Base-by-base conservation (phyloP, 2,797 vertebrate genomes). In the Leptatherina wallacei region DNA sequence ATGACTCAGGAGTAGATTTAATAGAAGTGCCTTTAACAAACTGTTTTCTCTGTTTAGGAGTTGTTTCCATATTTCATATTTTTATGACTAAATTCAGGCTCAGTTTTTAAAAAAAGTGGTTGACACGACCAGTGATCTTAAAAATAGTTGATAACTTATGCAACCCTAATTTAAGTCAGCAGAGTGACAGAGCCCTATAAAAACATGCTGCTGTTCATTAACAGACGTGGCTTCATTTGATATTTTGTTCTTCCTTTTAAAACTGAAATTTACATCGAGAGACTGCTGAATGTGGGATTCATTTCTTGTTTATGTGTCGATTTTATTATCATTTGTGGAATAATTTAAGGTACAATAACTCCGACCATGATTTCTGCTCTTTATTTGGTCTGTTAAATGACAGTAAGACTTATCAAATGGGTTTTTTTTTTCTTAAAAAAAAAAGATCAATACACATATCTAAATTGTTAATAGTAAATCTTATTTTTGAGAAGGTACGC, bases 141-240 rank as follows among this genome's bases (percentile, higher is more conserved):
- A 35, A 16, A 27, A 20, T n/a, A 56, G 10, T 27, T 65, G 54
- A 51, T 75, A 61, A 60, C 42, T 57, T 71, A 55, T 75, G 58
- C 69, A 74, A 75, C 42, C 54, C 9, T 14, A 42, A 54, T 56
- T 61, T 56, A 40, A 49, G 56, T 71, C 65, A 60, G 33, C 38
- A 22, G 52, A 29, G 38, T 65, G 40, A 20, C 57, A 51, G 55
- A 52, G 59, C 20, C 49, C 65, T 69, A 65, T 77, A 62, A 65
- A 54, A 16, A 16, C 35, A 35, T 4, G 7, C n/a, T 40, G 61
- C 18, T 63, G 36, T 58, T 71, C 32, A 74, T 44, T 69, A 49
- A 18, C 33, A 24, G 40, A 40, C 52, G 35, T 61, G 20, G 11
- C 29, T 49, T 67, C 30, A 44, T 58, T 69, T 44, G 0, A 40